Base-by-base conservation (phyloP, 1,140 invertebrate species). In the Daktulosphaira vitifoliae region DNA sequence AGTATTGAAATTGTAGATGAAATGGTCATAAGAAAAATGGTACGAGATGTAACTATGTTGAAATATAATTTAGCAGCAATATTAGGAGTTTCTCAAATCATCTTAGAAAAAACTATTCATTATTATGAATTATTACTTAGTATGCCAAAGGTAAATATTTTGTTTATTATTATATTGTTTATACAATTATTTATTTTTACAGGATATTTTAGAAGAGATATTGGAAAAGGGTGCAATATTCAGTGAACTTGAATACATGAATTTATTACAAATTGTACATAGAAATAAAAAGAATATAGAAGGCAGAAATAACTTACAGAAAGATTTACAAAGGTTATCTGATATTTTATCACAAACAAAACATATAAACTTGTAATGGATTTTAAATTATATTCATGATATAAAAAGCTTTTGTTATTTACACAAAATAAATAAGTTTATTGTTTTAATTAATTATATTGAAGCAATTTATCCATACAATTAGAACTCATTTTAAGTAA, bases 51-150 rank as follows among this genome's bases (percentile, higher is more conserved):
- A 20, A 89, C 90, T 75, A 84, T 86, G 1, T 78, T 94, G 20
- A 90, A 93, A 71, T 89, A 92, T 74, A 88, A 87, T 18, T 73
- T 93, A 2, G 89, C 87, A 22, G 88, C 87, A 70, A 90, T 94
- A 44, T 92, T 89, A 8, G 84, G 87, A 75, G 82, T 85, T 0
- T 78, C 89, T 62, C 90, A 93, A 76, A 75, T 89, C 16, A 88
- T 90, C 42, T 75, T 93, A n/a, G 89, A 93, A 77, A 82, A 90
- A 73, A 92, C 92, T 0, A 79, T 89, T 68, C 84, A 88, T 70
- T 96, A 93, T 77, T 92, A 90, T 73, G 90, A 95, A 72, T 77
- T 96, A 46, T 85, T 96, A 56, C 87, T 89, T 70, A 81, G 87
- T 68, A 83, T 85, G 38, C 87, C 88, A 1, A 89, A 94, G 73